Base-by-base conservation (phyloP, 2,113 vertebrate genomes). In the Maylandia zebra region DNA sequence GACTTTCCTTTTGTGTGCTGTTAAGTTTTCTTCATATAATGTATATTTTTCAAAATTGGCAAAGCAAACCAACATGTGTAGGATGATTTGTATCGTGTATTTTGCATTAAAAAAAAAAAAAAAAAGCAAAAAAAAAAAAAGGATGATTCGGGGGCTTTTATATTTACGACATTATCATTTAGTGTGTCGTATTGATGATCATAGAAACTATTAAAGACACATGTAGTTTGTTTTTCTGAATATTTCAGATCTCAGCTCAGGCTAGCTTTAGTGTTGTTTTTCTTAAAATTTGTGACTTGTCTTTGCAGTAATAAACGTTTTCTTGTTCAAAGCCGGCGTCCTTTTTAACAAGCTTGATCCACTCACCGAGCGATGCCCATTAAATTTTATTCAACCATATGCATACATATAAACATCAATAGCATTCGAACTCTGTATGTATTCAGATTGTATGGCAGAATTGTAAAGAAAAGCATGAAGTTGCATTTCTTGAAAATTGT, bases 171-270 rank as follows among this genome's bases (percentile, higher is more conserved):
- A 91, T 96, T 94, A 95, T 96, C 94, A 95, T 95, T 97, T 96
- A 96, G 96, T 97, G 96, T 97, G 96, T 97, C 95, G 91, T 96
- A 95, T 93, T 95, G 95, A 96, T 95, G 95, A 95, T 89, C 95
- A 96, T 96, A 96, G 95, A 93, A 96, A 96, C 90, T 96, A 96
- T 96, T 95, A 94, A 95, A 95, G 96, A 97, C 96, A 97, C 96
- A 97, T 96, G 96, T 97, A 97, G 96, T 97, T 97, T 96, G 94
- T 94, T 96, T 97, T 96, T 97, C 97, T 97, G 97, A 97, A 97
- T 97, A 97, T 97, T 97, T 97, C 97, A 97, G 97, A 97, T 95
- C 96, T 96, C 95, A 96, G 96, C 97, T 97, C 97, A 97, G 97
- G 97, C 97, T 97, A 97, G 97, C 96, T 97, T 96, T 97, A 96